Evolutionary conservation across 2,888 invertebrate genomes (phyloP), one percentile per base, ranked within the genome.

Genomic region (Ceraclea dissimilis): DNA sequence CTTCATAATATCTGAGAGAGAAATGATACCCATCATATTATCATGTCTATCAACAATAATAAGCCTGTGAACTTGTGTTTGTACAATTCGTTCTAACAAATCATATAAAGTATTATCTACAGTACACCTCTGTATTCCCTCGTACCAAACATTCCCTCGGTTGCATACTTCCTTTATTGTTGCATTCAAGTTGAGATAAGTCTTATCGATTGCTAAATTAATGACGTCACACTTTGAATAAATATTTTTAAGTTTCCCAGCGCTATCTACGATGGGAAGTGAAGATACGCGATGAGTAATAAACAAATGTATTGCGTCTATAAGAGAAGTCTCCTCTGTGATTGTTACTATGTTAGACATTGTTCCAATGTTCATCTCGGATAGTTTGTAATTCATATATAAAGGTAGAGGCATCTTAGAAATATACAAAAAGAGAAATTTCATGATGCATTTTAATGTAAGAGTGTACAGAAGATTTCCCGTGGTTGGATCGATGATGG

Each of bases 1-100:
- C 21, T 48, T 51, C 58, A 58, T 58, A 19, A 58, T 17, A 46
- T 58, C 58, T 1, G 58, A 58, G 6, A 58, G 22, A n/a, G 58
- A 58, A 8, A 58, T 43, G 16, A 58, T 44, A 5, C 58, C 54
- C n/a, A 54, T 43, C 16, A 58, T 43, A 18, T 49, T 34, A 26
- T 58, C 54, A 48, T 51, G 43, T 48, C 51, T 52, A 49, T 58
- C 54, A 2, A 58, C 58, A 47, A 58, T 34, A n/a, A 58, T 26
- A 20, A 58, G 33, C 20, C 58, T 48, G n/a, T 54, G 58, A 11
- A 51, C 54, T 44, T 58, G 48, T n/a, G 51, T 51, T 31, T 50
- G 51, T n/a, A 54, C 22, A 22, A 58, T 54, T 43, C 48, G 51
- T 13, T 54, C 51, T 20, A 58, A 18, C 26, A 58, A 31, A 43